Evolutionary conservation across 2,888 invertebrate species (phyloP), one percentile per base, ranked within the genome.

Genomic region (Ethmia dodecea): DNA sequence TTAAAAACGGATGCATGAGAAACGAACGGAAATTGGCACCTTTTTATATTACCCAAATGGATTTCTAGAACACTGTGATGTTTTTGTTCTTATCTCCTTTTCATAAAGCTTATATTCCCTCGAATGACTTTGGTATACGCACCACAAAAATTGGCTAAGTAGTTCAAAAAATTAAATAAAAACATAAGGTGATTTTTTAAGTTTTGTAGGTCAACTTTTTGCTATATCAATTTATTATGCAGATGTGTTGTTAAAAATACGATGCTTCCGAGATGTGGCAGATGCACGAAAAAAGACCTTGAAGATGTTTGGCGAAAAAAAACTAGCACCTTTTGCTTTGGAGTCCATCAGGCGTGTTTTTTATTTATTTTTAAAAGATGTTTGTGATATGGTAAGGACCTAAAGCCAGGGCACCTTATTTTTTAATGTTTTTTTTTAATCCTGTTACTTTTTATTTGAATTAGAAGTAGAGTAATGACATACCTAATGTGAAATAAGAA

Each of bases 201-300:
- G 49, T 64, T 76, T 76, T 73, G 68, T 81, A 80, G 86, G 86
- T 86, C 81, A 83, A 69, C 53, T 86, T 86, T 86, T 86, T 84
- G 76, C 75, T 75, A n/a, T n/a, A 78, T 73, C 64, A 74, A 72
- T 78, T 71, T 71, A 69, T 68, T 83, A 86, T 86, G 84, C 83
- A 86, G 83, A 86, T 86, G 84, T 63, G 61, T 52, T 64, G 66
- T 71, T 70, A 64, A 75, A 78, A 76, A 72, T 67, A 68, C 46
- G 50, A 48, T 38, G 60, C 62, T 71, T 72, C 65, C 66, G 65
- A 76, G 65, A 60, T 62, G 43, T 38, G 69, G 81, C 86, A 86
- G 86, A 81, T 86, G 86, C 60, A 69, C 50, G 51, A 50, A 63
- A 66, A 55, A 49, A 51, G 66, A 66, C 75, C 80, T 81, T 77